Percentiles rank a stretch among this genome's conserved stretches.
These are phyloP conservation scores for Hydractinia echinata DNA, from an alignment of 30 jellyfish, hydroid and myxozoan species.

Conservation along the genomic window DNA sequence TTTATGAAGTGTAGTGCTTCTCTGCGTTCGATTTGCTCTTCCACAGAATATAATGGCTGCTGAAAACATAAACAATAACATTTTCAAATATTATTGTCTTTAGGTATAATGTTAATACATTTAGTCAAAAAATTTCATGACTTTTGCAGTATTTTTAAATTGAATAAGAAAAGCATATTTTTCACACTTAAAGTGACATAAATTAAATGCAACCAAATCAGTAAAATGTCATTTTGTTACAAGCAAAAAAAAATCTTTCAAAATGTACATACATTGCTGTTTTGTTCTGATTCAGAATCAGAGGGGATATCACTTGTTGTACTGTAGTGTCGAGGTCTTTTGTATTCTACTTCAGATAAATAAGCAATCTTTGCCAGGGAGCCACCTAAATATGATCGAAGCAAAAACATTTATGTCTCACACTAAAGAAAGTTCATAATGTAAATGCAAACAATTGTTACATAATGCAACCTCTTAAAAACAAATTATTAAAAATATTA, in stretches of 20 bases:
- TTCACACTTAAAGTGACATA: background rate
- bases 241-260: background rate
- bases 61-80: background rate
- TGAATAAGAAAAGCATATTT: too few species aligned
- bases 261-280: background rate
- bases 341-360: conserved; percentile 75
- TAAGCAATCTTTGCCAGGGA: conserved; percentile 93
- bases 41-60: conserved; percentile 76
- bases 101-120: too few species aligned
- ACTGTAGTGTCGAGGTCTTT: conserved; percentile 90
- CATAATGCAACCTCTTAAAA: background rate
- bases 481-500: background rate
- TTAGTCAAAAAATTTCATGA: too few species aligned
- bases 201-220: background rate
- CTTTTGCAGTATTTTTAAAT: too few species aligned
- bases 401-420: background rate
- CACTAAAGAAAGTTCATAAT: background rate
- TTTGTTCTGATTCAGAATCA: background rate
- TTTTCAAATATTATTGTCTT: too few species aligned
- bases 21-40: conserved; percentile 75
- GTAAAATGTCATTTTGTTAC: background rate
- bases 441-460: background rate
- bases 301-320: background rate
- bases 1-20: conserved; percentile 78
- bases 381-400: conserved; percentile 70